Percentiles rank a stretch among this genome's conserved stretches.
phyloP scores from a whole-genome alignment of 2,113 vertebrate species.

The Azemiops feae region DNA sequence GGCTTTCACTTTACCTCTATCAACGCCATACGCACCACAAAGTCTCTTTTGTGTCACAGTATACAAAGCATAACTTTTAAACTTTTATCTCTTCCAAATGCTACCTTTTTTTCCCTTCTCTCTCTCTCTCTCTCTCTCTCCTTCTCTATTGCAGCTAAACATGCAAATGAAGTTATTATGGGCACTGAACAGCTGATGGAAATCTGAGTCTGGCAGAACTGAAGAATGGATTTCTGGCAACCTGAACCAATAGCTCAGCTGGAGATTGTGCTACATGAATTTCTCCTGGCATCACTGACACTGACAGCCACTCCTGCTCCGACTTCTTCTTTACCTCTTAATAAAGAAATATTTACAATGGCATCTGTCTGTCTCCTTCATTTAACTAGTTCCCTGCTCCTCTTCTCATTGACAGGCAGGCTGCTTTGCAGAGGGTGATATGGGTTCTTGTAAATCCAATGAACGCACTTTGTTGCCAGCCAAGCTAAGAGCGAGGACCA shows the following conservation, averaged over 20 bases:
- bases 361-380: neutral
- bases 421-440: conserved; percentile 44
- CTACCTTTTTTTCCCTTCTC: conserved; percentile 33
- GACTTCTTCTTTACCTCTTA: conserved; percentile 74
- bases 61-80: conserved; percentile 47
- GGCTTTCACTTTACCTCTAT: neutral
- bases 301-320: conserved; percentile 54
- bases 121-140: conserved; percentile 47
- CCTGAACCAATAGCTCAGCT: conserved; percentile 51
- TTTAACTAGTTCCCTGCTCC: conserved; percentile 30
- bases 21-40: neutral
- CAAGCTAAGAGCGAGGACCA: conserved; percentile 43
- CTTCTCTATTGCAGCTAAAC: conserved; percentile 82
- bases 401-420: conserved; percentile 58
- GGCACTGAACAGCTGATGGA: conserved; percentile 97
- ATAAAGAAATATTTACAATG: conserved; percentile 71
- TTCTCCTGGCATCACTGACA: conserved; percentile 45
- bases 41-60: conserved; percentile 41
- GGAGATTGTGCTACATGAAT: conserved; percentile 51
- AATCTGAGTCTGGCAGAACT: conserved; percentile 76
- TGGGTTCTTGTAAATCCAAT: conserved; percentile 42
- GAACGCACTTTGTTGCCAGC: conserved; percentile 57
- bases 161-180: conserved; percentile 94
- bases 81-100: conserved; percentile 34
- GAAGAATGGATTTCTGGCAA: conserved; percentile 63